Percentiles rank a stretch among this genome's conserved stretches.
Evolutionary conservation across 1,140 invertebrate genomes (phyloP).

Genomic region (Drosophila littoralis): DNA sequence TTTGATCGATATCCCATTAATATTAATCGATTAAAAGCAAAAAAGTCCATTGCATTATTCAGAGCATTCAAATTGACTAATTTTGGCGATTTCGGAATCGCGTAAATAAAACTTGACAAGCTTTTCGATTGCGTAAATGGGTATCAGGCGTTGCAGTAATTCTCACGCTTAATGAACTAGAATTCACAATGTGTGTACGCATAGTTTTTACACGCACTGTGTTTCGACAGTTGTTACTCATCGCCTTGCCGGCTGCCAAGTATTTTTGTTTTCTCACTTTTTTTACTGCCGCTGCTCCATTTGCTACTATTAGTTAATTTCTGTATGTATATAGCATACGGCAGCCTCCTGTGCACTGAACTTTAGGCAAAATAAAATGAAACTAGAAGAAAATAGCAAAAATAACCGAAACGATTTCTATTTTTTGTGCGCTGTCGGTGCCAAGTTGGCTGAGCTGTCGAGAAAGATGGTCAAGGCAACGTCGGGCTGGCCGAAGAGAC

Average conservation of each 20-base stretch:
- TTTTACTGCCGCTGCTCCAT: constrained; percentile 41
- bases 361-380: constrained; percentile 36
- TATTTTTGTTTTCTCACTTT: constrained; percentile 6
- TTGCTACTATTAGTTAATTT: constrained; percentile 71
- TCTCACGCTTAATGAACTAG: neutral
- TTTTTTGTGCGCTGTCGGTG: constrained; percentile 41
- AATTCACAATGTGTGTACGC: neutral
- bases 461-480: constrained; percentile 52
- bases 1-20: neutral
- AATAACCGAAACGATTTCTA: constrained; percentile 27
- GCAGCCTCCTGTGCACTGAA: constrained; percentile 52
- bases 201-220: constrained; percentile 49
- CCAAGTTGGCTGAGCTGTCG: constrained; percentile 60
- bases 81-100: no score
- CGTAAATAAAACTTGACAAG: no score
- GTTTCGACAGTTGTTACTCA: constrained; percentile 59
- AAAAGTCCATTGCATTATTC: no score
- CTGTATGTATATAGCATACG: constrained; percentile 1
- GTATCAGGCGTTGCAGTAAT: no score
- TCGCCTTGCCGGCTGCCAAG: constrained; percentile 53
- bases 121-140: no score
- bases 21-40: no score
- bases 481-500: constrained; percentile 15
- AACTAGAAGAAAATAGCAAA: constrained; percentile 16
- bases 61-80: no score